These are phyloP conservation scores for Phoebastria nigripes DNA, from an alignment of 2,797 vertebrate species.

Conservation along the genomic window DNA sequence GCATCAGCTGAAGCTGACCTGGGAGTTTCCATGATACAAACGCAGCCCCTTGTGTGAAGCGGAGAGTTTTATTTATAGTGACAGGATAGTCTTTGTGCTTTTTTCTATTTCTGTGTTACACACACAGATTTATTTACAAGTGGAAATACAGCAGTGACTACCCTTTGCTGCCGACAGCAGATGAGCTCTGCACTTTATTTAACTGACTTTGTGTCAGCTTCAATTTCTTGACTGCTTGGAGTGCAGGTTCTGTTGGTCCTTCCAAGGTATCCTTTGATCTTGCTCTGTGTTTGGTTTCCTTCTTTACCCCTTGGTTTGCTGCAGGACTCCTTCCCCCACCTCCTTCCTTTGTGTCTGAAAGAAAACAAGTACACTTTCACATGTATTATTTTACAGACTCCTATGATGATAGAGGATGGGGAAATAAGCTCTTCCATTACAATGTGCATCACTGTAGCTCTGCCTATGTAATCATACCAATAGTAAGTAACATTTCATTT, in stretches of 20 bases:
- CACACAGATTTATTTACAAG: conserved; percentile 63
- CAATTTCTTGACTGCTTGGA: conserved; percentile 62
- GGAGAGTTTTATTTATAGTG: conserved; percentile 71
- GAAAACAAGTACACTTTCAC: neutral
- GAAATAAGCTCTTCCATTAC: neutral
- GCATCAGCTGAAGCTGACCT: conserved; percentile 6
- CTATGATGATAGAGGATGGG: neutral
- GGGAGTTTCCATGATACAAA: conserved; percentile 23
- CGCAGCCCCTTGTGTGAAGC: conserved; percentile 16
- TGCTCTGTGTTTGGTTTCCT: conserved; percentile 19
- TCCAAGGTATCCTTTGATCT: conserved; percentile 60
- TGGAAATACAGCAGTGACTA: conserved; percentile 11
- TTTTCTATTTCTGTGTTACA: conserved; percentile 57
- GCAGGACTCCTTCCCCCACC: neutral
- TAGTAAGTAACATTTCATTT: neutral
- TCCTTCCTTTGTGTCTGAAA: neutral
- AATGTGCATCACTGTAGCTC: neutral
- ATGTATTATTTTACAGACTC: neutral
- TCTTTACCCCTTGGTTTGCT: neutral
- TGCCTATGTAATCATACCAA: neutral
- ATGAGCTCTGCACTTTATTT: conserved; percentile 64
- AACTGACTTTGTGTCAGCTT: conserved; percentile 69
- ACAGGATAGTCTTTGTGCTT: conserved; percentile 66
- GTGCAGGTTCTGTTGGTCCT: conserved; percentile 39
- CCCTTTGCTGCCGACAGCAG: neutral